Percentiles rank a stretch among this genome's conserved stretches.
phyloP scores from a whole-genome alignment of 2,797 vertebrate species.

The Paguma larvata region DNA sequence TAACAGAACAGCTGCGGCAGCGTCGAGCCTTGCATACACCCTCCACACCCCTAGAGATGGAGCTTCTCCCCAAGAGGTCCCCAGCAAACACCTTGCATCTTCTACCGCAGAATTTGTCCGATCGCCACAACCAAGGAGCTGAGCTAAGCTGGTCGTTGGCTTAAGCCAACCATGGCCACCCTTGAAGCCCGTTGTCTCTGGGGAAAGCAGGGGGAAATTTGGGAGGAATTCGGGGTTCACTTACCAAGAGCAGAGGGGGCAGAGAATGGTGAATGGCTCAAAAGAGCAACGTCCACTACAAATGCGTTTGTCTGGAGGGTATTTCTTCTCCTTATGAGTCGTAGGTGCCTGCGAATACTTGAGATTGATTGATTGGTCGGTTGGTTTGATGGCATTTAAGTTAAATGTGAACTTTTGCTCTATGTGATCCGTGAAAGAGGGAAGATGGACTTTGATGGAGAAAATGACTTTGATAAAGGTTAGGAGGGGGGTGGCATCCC shows the following conservation, averaged over 20 bases:
- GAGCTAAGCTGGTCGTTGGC: neutral
- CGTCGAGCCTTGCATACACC: neutral
- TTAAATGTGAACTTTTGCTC: neutral
- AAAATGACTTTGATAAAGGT: neutral
- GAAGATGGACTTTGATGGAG: neutral
- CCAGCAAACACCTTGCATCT: neutral
- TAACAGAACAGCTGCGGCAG: neutral
- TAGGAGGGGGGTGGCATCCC: neutral
- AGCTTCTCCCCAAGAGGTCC: neutral
- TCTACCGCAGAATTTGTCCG: neutral
- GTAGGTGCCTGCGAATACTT: neutral
- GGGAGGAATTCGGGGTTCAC: constrained; percentile 4
- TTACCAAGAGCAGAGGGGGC: neutral
- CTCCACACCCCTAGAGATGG: neutral
- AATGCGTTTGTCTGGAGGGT: neutral
- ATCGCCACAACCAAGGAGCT: neutral
- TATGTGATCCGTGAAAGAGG: neutral
- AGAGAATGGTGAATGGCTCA: neutral
- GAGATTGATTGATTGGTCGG: neutral
- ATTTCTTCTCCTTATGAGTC: neutral
- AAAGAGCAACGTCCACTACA: neutral
- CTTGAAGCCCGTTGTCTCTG: neutral
- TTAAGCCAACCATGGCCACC: neutral
- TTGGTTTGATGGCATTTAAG: constrained; percentile 2
- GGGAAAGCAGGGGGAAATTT: neutral